Evolutionary conservation across 2,888 invertebrate genomes (phyloP).

Genomic region (Koerneria pararmatus): DNA sequence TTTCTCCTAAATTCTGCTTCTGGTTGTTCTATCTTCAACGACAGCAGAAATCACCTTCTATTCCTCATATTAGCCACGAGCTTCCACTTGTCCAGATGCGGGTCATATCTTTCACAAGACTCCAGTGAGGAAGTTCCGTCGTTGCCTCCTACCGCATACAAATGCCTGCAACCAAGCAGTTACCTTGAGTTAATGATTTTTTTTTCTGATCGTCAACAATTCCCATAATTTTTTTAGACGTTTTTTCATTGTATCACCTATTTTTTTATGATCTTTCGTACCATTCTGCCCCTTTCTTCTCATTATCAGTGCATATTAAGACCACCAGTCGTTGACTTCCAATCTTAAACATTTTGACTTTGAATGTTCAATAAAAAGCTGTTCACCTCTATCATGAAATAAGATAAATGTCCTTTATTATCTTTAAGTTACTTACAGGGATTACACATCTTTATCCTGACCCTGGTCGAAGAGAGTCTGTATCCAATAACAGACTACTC

Average conservation of each 20-base stretch:
- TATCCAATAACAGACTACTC: too few species aligned
- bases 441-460: too few species aligned
- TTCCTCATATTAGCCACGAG: slow-evolving; percentile 62
- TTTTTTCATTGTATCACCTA: neutral
- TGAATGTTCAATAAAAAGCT: too few species aligned
- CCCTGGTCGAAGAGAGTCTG: too few species aligned
- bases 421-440: too few species aligned
- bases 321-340: too few species aligned
- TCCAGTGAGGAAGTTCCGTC: slow-evolving; percentile 63
- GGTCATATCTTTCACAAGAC: slow-evolving; percentile 64
- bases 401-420: too few species aligned
- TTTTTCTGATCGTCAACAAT: neutral
- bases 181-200: neutral
- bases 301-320: neutral
- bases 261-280: neutral
- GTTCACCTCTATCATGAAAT: too few species aligned
- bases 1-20: too few species aligned
- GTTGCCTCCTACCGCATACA: slow-evolving; percentile 65
- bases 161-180: slow-evolving; percentile 20
- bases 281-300: neutral
- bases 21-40: neutral
- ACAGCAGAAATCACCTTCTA: slow-evolving; percentile 37
- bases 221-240: neutral
- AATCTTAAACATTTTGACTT: too few species aligned
- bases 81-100: slow-evolving; percentile 63